Evolutionary conservation across 1,140 invertebrate genomes (phyloP).

Genomic region (Brachionus rotundiformis): DNA sequence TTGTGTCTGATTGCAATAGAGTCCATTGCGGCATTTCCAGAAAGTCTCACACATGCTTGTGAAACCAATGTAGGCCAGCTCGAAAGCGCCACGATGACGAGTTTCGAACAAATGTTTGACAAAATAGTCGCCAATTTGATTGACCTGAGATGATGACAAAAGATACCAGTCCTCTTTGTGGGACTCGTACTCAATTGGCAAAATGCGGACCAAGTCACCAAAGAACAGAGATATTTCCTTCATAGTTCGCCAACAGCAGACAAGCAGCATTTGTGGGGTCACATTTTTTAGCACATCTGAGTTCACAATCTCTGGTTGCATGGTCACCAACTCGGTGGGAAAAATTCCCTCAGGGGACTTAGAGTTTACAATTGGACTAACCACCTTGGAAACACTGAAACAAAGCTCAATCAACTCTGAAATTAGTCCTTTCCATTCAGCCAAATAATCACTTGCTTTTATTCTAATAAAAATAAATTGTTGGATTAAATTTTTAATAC

Average conservation of each 20-base stretch:
- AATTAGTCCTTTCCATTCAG: slow-evolving; percentile 20
- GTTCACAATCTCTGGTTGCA: background rate
- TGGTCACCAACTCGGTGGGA: slow-evolving; percentile 33
- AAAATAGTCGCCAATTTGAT: slow-evolving; percentile 59
- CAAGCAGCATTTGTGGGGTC: slow-evolving; percentile 67
- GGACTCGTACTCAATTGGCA: slow-evolving; percentile 50
- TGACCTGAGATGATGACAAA: slow-evolving; percentile 55
- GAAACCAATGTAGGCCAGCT: slow-evolving; percentile 88
- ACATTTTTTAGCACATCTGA: background rate
- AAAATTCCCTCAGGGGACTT: slow-evolving; percentile 50
- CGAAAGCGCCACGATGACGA: slow-evolving; percentile 90
- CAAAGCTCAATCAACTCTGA: slow-evolving; percentile 36
- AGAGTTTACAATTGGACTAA: slow-evolving; percentile 49
- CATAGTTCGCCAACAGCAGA: slow-evolving; percentile 83
- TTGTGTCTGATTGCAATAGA: background rate
- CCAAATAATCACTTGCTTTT: background rate
- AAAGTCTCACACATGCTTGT: slow-evolving; percentile 72
- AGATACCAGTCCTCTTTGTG: slow-evolving; percentile 47
- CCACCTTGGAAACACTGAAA: slow-evolving; percentile 19
- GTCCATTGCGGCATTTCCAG: slow-evolving; percentile 63
- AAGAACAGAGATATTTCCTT: slow-evolving; percentile 73
- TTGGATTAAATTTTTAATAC: background rate
- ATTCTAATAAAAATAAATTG: no score
- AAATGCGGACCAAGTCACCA: slow-evolving; percentile 63
- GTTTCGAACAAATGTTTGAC: slow-evolving; percentile 70